These are phyloP conservation scores for Mormyrus lacerda DNA, from an alignment of 2,113 vertebrate genomes.

Conservation along the genomic window DNA sequence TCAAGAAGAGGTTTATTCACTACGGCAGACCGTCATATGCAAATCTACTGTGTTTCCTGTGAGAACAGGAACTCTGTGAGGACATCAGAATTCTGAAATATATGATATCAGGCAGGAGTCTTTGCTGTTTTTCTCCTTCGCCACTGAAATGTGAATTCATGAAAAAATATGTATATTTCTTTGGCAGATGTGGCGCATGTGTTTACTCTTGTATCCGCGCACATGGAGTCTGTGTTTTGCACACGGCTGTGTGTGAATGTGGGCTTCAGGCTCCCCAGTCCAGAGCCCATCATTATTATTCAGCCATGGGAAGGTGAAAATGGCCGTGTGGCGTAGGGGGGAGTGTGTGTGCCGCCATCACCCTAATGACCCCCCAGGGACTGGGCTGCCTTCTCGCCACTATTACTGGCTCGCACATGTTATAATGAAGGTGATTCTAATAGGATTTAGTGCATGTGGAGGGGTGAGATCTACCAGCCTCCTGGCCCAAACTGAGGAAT, in stretches of 20 bases:
- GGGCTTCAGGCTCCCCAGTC: constrained; percentile 11
- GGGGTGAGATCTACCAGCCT: constrained; percentile 37
- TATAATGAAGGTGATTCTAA: constrained; percentile 46
- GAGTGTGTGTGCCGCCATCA: constrained; percentile 27
- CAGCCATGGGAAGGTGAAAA: constrained; percentile 38
- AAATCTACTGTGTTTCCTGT: not conserved
- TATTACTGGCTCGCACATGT: constrained; percentile 32
- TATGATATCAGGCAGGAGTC: not conserved
- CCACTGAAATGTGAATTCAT: not conserved
- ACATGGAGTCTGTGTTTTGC: not conserved
- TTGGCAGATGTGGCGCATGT: not conserved
- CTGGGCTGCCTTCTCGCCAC: constrained; percentile 31
- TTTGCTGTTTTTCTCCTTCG: not conserved
- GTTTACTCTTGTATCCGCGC: not conserved
- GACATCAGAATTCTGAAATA: not conserved
- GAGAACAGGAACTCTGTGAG: not conserved
- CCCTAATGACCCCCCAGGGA: constrained; percentile 42
- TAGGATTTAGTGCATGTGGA: constrained; percentile 48
- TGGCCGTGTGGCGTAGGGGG: constrained; percentile 35
- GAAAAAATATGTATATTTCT: not conserved
- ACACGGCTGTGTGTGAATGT: not conserved
- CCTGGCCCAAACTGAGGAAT: constrained; percentile 33
- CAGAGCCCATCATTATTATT: constrained; percentile 37
- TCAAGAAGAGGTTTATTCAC: not conserved
- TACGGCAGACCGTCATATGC: not conserved